Percentiles rank a stretch among this genome's conserved stretches.
phyloP scores from a whole-genome alignment of 2,888 invertebrate genomes.

The Thera obeliscata region DNA sequence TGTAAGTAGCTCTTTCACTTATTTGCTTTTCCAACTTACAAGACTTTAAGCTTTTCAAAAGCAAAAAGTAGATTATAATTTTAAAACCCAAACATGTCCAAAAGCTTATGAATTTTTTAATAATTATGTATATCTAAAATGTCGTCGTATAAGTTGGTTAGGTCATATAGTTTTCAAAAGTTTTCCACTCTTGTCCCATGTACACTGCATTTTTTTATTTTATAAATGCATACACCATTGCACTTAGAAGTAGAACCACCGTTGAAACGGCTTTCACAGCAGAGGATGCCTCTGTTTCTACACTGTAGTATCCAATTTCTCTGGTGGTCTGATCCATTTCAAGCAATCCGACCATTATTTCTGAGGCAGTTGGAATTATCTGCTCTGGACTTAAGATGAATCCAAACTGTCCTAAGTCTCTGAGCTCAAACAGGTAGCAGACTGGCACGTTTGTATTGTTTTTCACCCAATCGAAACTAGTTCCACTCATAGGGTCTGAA shows the following conservation, averaged over 20 bases:
- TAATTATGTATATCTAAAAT: too few relatives aligned
- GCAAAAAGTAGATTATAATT: too few relatives aligned
- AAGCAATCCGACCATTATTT: slow-evolving; percentile 84
- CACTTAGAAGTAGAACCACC: slow-evolving; percentile 43
- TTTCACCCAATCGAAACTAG: slow-evolving; percentile 85
- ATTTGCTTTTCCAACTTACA: too few relatives aligned
- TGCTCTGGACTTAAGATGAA: slow-evolving; percentile 82
- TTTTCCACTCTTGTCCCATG: too few relatives aligned
- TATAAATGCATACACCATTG: slow-evolving; percentile 30
- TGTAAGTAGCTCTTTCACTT: too few relatives aligned
- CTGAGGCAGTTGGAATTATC: slow-evolving; percentile 83
- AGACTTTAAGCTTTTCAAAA: too few relatives aligned
- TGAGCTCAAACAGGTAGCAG: slow-evolving; percentile 84
- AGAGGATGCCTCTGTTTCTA: slow-evolving; percentile 23
- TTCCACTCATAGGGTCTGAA: slow-evolving; percentile 79
- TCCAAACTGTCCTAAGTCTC: slow-evolving; percentile 83
- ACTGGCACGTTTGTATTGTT: slow-evolving; percentile 77
- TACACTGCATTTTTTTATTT: too few relatives aligned
- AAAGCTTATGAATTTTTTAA: too few relatives aligned
- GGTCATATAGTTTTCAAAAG: too few relatives aligned
- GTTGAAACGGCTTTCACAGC: slow-evolving; percentile 45
- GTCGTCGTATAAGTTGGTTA: too few relatives aligned
- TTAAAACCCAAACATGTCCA: too few relatives aligned
- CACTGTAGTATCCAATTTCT: slow-evolving; percentile 56
- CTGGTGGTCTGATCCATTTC: slow-evolving; percentile 70